phyloP scores from a whole-genome alignment of 2,797 vertebrate genomes.

The Muscicapa comitata region DNA sequence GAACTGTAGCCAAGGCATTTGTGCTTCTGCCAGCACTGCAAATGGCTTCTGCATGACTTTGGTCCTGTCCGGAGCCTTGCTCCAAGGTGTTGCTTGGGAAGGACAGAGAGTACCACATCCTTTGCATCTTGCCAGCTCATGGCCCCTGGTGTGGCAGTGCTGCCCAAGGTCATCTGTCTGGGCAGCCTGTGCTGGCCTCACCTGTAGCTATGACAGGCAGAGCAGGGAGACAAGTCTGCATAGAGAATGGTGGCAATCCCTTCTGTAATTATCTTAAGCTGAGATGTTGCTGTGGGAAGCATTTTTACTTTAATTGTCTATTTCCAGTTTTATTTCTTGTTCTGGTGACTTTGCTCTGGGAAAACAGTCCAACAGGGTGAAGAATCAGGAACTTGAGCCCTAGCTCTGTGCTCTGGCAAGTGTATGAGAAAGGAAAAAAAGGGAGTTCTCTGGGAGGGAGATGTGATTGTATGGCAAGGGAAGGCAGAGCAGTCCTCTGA shows the following conservation, averaged over 20 bases:
- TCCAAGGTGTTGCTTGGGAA: neutral
- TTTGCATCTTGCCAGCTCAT: fast-evolving
- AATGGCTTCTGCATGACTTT: fast-evolving
- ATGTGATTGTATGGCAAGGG: neutral
- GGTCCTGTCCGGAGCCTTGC: fast-evolving
- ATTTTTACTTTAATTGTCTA: neutral
- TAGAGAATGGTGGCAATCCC: neutral
- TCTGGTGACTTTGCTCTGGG: neutral
- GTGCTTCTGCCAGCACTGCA: fast-evolving
- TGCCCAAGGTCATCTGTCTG: fast-evolving
- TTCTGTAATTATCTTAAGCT: neutral
- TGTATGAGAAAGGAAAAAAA: neutral
- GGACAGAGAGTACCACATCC: neutral
- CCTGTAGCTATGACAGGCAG: neutral
- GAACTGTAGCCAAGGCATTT: neutral
- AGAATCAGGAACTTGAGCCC: neutral
- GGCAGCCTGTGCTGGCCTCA: neutral
- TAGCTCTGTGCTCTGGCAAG: neutral
- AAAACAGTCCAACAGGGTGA: neutral
- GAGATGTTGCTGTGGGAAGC: neutral
- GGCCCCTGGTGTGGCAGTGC: neutral
- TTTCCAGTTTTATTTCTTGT: neutral
- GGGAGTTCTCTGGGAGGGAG: neutral
- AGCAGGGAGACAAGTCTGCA: neutral
- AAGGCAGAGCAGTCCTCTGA: neutral